A percentile compares a stretch with the other conserved stretches of the same genome.
Conservation (phyloP, 1,140 invertebrate species). For the Onthophagus taurus region DNA sequence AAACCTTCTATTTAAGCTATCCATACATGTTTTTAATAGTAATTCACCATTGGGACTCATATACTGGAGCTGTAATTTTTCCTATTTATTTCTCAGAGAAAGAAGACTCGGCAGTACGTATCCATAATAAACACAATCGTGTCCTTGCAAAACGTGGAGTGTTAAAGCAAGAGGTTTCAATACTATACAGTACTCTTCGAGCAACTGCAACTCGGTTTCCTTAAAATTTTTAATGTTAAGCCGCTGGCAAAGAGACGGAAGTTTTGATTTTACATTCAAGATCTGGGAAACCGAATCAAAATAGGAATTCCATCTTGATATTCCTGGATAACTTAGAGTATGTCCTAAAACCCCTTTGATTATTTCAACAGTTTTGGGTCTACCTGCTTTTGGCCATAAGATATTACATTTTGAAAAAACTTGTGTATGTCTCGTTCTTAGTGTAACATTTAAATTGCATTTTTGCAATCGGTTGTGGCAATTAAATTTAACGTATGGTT, state of each 20-base stretch:
- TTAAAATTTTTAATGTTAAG: not conserved
- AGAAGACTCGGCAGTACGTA: not conserved
- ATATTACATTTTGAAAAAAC: not conserved
- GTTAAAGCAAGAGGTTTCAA: not conserved
- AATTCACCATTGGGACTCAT: not conserved
- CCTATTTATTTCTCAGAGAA: slow-evolving; percentile 1
- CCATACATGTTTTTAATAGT: not conserved
- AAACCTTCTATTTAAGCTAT: not conserved
- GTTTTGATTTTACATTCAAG: not conserved
- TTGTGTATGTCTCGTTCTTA: too few relatives aligned
- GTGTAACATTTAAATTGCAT: too few relatives aligned
- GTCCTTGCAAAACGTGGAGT: not conserved
- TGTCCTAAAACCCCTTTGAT: not conserved
- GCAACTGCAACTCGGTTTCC: not conserved
- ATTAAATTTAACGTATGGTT: too few relatives aligned
- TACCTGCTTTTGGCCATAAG: not conserved
- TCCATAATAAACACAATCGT: not conserved
- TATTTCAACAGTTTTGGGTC: not conserved
- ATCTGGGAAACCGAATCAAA: not conserved
- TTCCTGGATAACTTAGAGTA: not conserved
- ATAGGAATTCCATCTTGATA: not conserved
- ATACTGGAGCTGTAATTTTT: not conserved
- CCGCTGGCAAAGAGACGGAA: not conserved
- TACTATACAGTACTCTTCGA: slow-evolving; percentile 5
- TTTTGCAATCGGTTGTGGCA: too few relatives aligned